Evolutionary conservation across 2,888 invertebrate genomes (phyloP), one percentile per base, ranked within the genome.

Genomic region (Erpobdella octoculata): DNA sequence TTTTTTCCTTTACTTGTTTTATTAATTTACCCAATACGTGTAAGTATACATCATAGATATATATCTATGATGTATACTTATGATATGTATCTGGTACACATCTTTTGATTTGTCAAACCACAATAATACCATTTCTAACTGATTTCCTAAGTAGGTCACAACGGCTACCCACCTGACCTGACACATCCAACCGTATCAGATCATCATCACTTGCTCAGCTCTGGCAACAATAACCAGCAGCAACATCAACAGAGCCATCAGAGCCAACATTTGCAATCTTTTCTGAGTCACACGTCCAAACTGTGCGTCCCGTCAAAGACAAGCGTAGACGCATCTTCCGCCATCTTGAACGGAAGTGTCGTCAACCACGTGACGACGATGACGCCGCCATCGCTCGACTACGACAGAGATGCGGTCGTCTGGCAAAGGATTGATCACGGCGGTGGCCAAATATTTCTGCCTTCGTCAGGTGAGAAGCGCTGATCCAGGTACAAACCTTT

Each of bases 311-410:
- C n/a, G n/a, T n/a, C n/a, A n/a, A n/a, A n/a, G n/a, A n/a, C n/a
- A n/a, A n/a, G n/a, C n/a, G n/a, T n/a, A n/a, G n/a, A n/a, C n/a
- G n/a, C n/a, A n/a, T n/a, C n/a, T n/a, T n/a, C n/a, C n/a, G n/a
- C n/a, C n/a, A n/a, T n/a, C n/a, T n/a, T n/a, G n/a, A n/a, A n/a
- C 53, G 53, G 53, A 53, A 53, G 53, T 53, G 53, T 25, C 53
- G 21, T 53, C 12, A 53, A 53, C 53, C 53, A 53, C 8, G 9
- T 53, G 53, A 53, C 53, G 5, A 25, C 53, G 28, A 6, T 53
- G 53, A 53, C 53, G 5, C 28, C 53, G 28, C 53, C 9, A 25
- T 28, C 53, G 21, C 28, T 53, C 15, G 53, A 53, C 53, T 28
- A 21, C 28, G 53, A 12, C 6, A 21, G 21, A 25, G 53, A 53